These are phyloP conservation scores for Numenius phaeopus DNA, from an alignment of 2,797 vertebrate species.

Conservation along the genomic window DNA sequence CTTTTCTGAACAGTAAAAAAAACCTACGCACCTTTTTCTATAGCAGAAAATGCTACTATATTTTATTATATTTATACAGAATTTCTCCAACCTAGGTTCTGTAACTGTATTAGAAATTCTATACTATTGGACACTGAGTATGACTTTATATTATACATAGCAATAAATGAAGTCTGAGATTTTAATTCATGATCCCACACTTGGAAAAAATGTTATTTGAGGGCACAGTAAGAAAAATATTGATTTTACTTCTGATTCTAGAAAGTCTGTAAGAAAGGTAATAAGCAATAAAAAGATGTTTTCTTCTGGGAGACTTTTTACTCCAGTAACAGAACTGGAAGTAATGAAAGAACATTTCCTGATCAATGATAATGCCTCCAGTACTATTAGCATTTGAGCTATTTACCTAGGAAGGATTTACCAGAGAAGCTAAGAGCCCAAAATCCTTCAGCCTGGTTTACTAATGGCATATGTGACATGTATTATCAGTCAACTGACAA, in stretches of 20 bases:
- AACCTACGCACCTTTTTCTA: neutral
- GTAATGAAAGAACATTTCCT: neutral
- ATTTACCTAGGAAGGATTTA: neutral
- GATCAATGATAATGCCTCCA: neutral
- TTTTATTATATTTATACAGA: neutral
- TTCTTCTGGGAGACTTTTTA: neutral
- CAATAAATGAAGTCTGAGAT: neutral
- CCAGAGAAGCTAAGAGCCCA: neutral
- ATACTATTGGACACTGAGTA: neutral
- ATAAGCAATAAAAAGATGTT: neutral
- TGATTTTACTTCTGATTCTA: constrained; percentile 39
- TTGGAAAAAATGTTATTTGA: neutral
- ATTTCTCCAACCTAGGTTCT: neutral
- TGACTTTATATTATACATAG: neutral
- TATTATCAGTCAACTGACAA: neutral
- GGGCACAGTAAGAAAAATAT: neutral
- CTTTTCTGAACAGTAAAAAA: neutral
- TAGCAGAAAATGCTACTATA: neutral
- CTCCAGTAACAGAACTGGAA: neutral
- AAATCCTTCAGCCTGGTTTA: neutral
- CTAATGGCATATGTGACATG: fast-evolving
- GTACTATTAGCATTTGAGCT: neutral
- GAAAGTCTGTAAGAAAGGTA: neutral
- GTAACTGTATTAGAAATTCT: neutral
- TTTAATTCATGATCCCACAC: neutral